Conservation (phyloP, 2,888 invertebrate species). For the Keiferia lycopersicella region DNA sequence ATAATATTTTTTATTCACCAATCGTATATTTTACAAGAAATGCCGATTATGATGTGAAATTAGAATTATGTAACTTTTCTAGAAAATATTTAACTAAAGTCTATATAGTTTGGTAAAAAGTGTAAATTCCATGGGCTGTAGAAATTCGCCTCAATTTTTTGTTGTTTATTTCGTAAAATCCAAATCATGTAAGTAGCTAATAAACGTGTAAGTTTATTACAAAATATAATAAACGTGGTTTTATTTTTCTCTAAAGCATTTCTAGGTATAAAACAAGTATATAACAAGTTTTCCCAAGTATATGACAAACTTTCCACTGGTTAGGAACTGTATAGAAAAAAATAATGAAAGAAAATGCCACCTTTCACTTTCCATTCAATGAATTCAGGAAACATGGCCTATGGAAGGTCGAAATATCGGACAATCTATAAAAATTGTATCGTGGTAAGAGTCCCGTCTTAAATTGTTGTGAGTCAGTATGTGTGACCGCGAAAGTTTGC, state of each 20-base stretch:
- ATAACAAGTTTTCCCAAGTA: not conserved
- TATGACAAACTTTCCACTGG: not conserved
- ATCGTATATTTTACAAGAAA: not conserved
- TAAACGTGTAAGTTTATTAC: constrained; percentile 76
- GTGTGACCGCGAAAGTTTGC: too few relatives aligned
- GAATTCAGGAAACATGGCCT: too few relatives aligned
- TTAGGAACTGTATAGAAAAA: too few relatives aligned
- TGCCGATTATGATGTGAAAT: constrained; percentile 50
- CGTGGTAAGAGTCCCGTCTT: too few relatives aligned
- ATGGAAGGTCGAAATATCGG: too few relatives aligned
- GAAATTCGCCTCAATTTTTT: constrained; percentile 53
- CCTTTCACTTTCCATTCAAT: too few relatives aligned
- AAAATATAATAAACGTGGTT: constrained; percentile 39
- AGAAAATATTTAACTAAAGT: constrained; percentile 43
- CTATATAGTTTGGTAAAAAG: constrained; percentile 31
- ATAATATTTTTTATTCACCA: not conserved
- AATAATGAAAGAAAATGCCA: too few relatives aligned
- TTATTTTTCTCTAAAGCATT: constrained; percentile 40
- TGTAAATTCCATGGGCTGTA: constrained; percentile 62
- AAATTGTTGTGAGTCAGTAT: too few relatives aligned
- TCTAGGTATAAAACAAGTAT: not conserved
- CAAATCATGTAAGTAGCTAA: constrained; percentile 71
- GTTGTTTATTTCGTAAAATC: constrained; percentile 57
- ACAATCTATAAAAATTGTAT: too few relatives aligned
- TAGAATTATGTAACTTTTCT: constrained; percentile 61